phyloP scores from a whole-genome alignment of 1,140 invertebrate species.

The Leptinotarsa lineolata region DNA sequence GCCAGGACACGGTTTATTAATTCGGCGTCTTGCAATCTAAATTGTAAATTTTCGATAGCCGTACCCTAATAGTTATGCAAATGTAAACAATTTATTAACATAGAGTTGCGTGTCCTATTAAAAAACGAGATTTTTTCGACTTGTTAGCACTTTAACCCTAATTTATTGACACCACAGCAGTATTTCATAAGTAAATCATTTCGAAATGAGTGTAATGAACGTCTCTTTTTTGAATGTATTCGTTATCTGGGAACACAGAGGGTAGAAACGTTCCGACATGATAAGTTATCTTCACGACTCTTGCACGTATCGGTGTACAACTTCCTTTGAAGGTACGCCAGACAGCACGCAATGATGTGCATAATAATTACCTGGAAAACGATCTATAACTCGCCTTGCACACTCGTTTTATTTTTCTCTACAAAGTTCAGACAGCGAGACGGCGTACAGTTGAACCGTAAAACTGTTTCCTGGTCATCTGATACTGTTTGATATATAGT shows the following conservation, averaged over 20 bases:
- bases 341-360: slow-evolving; percentile 52
- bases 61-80: slow-evolving; percentile 43
- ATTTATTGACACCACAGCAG: slow-evolving; percentile 21
- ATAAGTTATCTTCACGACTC: slow-evolving; percentile 46
- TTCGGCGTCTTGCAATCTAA: slow-evolving; percentile 40
- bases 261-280: slow-evolving; percentile 45
- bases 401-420: neutral
- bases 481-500: neutral
- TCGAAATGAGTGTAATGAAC: slow-evolving; percentile 18
- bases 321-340: slow-evolving; percentile 45
- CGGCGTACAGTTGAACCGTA: neutral
- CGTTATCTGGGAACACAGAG: slow-evolving; percentile 32
- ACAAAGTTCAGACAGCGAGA: slow-evolving; percentile 3
- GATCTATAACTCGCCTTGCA: slow-evolving; percentile 6
- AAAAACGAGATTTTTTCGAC: slow-evolving; percentile 36
- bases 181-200: slow-evolving; percentile 29
- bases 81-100: slow-evolving; percentile 44
- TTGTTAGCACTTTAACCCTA: slow-evolving; percentile 40
- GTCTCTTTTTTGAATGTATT: slow-evolving; percentile 23
- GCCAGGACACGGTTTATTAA: slow-evolving; percentile 15
- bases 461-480: neutral
- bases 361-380: slow-evolving; percentile 45
- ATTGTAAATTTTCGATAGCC: slow-evolving; percentile 45
- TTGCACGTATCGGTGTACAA: slow-evolving; percentile 49
- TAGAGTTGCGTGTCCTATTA: slow-evolving; percentile 42